Evolutionary conservation across 2,797 vertebrate genomes (phyloP).

Genomic region (Alectoris magna): DNA sequence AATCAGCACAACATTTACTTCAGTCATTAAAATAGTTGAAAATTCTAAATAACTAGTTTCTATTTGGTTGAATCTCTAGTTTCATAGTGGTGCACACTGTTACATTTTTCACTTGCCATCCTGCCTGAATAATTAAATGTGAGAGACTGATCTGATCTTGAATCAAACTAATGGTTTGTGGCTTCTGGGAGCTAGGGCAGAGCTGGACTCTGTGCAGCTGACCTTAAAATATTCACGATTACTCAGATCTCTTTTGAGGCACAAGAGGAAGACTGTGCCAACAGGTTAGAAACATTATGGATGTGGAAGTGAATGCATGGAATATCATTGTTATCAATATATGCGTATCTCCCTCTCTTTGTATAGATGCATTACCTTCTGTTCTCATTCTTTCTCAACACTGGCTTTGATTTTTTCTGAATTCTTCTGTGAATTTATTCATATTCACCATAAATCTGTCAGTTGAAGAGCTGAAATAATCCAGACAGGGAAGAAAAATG

Average conservation of each 20-base stretch:
- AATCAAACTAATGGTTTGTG: background rate
- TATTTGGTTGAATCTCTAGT: background rate
- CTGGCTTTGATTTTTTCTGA: background rate
- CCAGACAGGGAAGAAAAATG: slow-evolving; percentile 21
- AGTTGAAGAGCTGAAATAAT: slow-evolving; percentile 1
- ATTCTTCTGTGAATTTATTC: slow-evolving; percentile 35
- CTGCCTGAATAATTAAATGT: background rate
- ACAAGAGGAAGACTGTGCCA: background rate
- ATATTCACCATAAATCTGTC: slow-evolving; percentile 9
- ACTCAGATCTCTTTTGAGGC: background rate
- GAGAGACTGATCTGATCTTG: background rate
- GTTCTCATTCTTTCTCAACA: background rate
- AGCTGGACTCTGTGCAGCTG: background rate
- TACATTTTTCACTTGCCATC: background rate
- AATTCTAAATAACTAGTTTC: background rate
- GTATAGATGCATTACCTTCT: background rate
- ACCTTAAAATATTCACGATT: background rate
- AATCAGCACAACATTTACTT: background rate
- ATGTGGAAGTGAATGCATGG: fast-evolving
- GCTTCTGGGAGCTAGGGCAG: background rate
- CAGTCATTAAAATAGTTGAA: background rate
- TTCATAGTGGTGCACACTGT: background rate
- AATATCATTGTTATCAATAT: background rate
- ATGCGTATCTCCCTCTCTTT: background rate
- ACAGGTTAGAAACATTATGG: background rate